Evolutionary conservation across 2,797 vertebrate species (phyloP).

Genomic region (Eulemur coronatus): DNA sequence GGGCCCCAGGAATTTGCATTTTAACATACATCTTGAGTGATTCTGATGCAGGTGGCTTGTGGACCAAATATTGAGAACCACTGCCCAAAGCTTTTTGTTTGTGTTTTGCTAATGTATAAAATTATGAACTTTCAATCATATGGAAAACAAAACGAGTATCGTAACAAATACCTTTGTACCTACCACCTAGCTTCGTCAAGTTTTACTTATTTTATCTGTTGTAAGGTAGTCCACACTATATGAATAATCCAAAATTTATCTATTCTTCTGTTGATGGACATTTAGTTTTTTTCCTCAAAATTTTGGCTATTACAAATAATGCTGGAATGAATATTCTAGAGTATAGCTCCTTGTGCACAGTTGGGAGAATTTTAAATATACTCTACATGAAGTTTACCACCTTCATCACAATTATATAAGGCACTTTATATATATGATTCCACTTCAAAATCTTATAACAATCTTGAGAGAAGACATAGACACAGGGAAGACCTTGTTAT

Average conservation of each 20-base stretch:
- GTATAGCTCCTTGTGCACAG: not conserved
- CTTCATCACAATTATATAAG: not conserved
- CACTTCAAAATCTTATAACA: not conserved
- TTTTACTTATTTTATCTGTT: conserved; percentile 21
- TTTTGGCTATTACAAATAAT: not conserved
- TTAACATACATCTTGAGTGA: not conserved
- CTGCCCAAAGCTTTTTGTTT: not conserved
- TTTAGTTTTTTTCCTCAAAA: not conserved
- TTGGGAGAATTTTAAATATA: not conserved
- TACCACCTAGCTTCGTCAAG: not conserved
- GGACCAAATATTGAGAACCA: not conserved
- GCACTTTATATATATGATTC: not conserved
- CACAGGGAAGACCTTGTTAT: not conserved
- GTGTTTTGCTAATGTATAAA: not conserved
- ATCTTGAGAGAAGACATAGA: not conserved
- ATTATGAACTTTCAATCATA: not conserved
- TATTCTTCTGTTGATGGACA: not conserved
- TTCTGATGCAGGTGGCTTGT: not conserved
- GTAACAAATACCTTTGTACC: not conserved
- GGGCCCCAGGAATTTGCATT: not conserved
- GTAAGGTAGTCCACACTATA: not conserved
- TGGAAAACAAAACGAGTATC: not conserved
- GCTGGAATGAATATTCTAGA: not conserved
- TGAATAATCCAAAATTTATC: not conserved
- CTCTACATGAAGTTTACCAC: not conserved